phyloP scores from a whole-genome alignment of 37 sponge, comb jelly and placozoan genomes.

The Trichoplax adhaerens region DNA sequence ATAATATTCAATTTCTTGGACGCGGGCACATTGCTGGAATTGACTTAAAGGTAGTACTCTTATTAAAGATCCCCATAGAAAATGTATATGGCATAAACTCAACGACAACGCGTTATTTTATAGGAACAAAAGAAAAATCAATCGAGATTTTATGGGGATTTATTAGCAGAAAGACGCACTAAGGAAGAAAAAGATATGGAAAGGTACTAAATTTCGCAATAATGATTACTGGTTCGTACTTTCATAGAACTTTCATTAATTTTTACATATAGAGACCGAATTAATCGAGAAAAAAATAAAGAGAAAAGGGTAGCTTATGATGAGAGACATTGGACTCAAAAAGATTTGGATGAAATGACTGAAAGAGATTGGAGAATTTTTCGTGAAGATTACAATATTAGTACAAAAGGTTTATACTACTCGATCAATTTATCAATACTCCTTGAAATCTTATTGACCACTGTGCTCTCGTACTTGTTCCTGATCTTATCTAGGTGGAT shows the following conservation, averaged over 20 bases:
- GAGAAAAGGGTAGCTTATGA: slow-evolving; percentile 52
- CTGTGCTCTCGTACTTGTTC: too few species aligned
- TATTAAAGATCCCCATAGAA: background rate
- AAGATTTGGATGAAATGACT: slow-evolving; percentile 61
- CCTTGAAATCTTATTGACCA: too few species aligned
- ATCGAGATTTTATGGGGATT: slow-evolving; percentile 69
- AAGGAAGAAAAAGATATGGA: slow-evolving; percentile 65
- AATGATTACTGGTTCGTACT: background rate
- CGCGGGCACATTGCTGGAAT: slow-evolving; percentile 92
- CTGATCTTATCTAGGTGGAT: slow-evolving; percentile 19
- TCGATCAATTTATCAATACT: too few species aligned
- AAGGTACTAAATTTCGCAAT: too few species aligned
- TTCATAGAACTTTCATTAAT: background rate
- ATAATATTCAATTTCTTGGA: slow-evolving; percentile 88
- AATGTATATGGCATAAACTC: background rate
- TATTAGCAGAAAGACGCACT: slow-evolving; percentile 75
- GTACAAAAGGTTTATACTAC: slow-evolving; percentile 41
- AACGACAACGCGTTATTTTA: background rate
- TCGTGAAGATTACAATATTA: slow-evolving; percentile 67
- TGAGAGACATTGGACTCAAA: slow-evolving; percentile 87
- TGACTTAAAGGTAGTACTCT: slow-evolving; percentile 54
- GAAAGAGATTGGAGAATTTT: slow-evolving; percentile 98
- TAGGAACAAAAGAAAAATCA: slow-evolving; percentile 76
- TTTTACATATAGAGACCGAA: slow-evolving; percentile 22
- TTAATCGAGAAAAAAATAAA: slow-evolving; percentile 25